Base-by-base conservation (phyloP, 1,140 invertebrate species). In the Sinonovacula constricta region DNA sequence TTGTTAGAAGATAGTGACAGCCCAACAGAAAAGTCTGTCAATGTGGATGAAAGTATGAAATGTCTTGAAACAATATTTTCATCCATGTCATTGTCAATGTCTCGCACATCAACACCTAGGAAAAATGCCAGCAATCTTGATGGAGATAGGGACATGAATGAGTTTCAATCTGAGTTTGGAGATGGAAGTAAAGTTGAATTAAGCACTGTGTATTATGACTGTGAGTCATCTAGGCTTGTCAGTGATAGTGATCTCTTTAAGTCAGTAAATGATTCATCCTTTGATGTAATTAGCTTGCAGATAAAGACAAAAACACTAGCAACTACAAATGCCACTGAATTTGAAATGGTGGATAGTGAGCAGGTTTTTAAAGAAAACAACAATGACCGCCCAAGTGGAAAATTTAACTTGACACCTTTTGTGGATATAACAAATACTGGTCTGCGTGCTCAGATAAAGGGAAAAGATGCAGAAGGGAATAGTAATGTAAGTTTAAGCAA, bases 1-100 rank as follows among this genome's bases (percentile, higher is more conserved):
- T 60, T 63, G 26, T 30, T 78, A 14, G 75, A 78, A 33, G 75
- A 78, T 63, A 78, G 39, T 69, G 66, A 34, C 7, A 72, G 39
- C 36, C 69, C 77, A 51, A 34, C 10, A 60, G 83, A 82, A n/a
- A 53, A 72, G 51, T 72, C 72, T 26, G 39, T 56, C 14, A 69
- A 75, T 26, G 57, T 83, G 26, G 81, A 85, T 56, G 77, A 81
- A 14, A 85, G 83, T 79, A 53, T 85, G 14, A 36, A 80, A 28
- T 75, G 68, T 49, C 77, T 85, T 69, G 80, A 81, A 22, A 74
- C 80, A 0, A 30, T 85, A 26, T 62, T 85, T 24, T 67, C 65
- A 34, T 36, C 26, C 59, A 65, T 85, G 5, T 80, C 78, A 12
- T 33, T 72, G 22, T 62, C 59, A 36, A 49, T 67, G 3, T 72